Evolutionary conservation across 2,113 vertebrate species (phyloP).

Genomic region (Otus sunia): DNA sequence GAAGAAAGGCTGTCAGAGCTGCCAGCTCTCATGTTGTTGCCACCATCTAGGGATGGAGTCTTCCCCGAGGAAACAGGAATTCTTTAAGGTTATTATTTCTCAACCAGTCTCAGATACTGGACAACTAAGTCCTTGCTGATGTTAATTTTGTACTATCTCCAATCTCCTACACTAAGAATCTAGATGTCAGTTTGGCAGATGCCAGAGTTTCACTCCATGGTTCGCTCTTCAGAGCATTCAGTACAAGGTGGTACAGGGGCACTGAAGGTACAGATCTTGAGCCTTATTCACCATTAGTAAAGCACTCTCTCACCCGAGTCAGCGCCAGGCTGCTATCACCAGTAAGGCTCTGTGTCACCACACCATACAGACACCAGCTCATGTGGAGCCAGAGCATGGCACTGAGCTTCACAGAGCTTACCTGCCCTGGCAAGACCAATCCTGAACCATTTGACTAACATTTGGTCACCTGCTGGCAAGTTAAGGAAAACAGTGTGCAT

Average conservation of each 20-base stretch:
- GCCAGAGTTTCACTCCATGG: background rate
- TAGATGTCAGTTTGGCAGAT: background rate
- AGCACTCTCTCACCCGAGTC: accelerated
- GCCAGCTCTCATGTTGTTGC: background rate
- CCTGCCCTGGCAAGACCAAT: background rate
- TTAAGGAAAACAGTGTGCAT: accelerated
- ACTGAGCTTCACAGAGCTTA: background rate
- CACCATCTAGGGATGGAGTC: background rate
- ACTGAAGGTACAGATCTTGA: background rate
- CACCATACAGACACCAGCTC: background rate
- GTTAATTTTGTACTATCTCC: background rate
- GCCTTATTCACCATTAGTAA: background rate
- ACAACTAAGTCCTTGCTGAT: too few species aligned
- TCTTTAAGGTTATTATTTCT: background rate
- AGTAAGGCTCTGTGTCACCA: background rate
- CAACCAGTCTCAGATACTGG: background rate
- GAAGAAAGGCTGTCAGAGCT: background rate
- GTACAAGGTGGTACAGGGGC: background rate
- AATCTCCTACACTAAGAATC: background rate
- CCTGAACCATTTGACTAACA: background rate
- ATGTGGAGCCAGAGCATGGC: background rate
- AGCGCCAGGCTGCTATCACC: background rate
- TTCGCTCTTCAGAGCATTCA: background rate
- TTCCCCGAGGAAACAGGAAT: background rate
- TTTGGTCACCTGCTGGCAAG: background rate